Evolutionary conservation across 2,888 invertebrate species (phyloP), one percentile per base, ranked within the genome.

Genomic region (Orchestes rusci): DNA sequence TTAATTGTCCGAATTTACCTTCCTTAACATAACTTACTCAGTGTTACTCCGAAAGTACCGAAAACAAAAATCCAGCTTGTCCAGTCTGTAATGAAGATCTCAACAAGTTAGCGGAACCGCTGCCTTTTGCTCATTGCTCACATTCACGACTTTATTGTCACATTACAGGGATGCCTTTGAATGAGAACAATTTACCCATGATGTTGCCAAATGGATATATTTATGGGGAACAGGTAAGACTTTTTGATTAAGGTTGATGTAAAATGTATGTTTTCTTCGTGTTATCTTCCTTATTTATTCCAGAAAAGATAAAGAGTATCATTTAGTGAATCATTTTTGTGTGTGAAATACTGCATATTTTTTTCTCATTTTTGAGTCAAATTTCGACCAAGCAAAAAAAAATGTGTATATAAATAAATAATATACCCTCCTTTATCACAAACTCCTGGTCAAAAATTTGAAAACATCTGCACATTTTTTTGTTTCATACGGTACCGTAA

Each of bases 161-260:
- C 63, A 83, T 96, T 57, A 88, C 90, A 48, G 90, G 92, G 18
- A 76, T 85, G 58, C 86, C 93, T 35, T 76, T 99, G 60, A 95
- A 99, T 72, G 96, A 97, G 67, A 88, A 97, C 70, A 96, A 97
- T 73, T 92, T 91, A 57, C 96, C 96, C 8, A 89, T 97, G 85
- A 93, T 95, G 83, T 76, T 99, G 70, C 99, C 99, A 50, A 97
- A 97, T 72, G 97, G 97, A 43, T 88, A 92, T 70, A 94, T 99
- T 46, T 97, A 94, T 64, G 93, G 93, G 7, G 89, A 92, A 71
- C 80, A 87, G 77, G 88, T 87, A 59, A 48, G 16, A 37, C 3
- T 17, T 23, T 28, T 15, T 35, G n/a, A n/a, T n/a, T n/a, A n/a
- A n/a, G n/a, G n/a, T n/a, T n/a, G n/a, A n/a, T n/a, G n/a, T n/a